A percentile compares a stretch with the other conserved stretches of the same genome.
Conservation (phyloP, 2,113 vertebrate genomes). For the Phycodurus eques region DNA sequence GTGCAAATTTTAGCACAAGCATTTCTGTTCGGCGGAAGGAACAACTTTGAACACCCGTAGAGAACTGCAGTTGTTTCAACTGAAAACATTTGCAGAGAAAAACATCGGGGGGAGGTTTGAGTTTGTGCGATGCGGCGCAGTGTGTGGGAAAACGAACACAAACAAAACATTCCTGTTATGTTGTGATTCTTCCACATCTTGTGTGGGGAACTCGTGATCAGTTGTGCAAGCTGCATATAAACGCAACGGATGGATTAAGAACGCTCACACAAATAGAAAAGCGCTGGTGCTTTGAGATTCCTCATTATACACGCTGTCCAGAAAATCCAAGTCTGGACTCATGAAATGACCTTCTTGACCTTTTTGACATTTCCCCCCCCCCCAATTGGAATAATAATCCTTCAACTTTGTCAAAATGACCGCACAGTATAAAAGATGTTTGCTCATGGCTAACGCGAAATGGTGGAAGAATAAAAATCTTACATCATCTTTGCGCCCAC, state of each 20-base stretch:
- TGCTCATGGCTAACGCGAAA: not conserved
- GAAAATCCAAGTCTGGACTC: not conserved
- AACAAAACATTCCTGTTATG: constrained; percentile 31
- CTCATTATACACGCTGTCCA: not conserved
- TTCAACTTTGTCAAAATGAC: not conserved
- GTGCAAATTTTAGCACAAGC: too few species aligned
- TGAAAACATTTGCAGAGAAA: not conserved
- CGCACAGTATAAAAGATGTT: too few species aligned
- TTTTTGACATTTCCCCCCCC: not conserved
- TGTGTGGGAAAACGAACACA: constrained; percentile 14
- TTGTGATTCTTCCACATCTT: constrained; percentile 53
- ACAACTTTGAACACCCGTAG: too few species aligned
- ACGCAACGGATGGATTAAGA: constrained; percentile 34
- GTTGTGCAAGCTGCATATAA: constrained; percentile 36
- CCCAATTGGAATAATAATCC: not conserved
- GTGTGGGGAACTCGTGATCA: constrained; percentile 68
- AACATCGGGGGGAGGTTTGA: not conserved
- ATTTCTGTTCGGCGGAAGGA: too few species aligned
- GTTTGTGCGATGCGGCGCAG: constrained; percentile 17
- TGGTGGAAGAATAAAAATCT: not conserved
- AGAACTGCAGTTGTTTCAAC: too few species aligned
- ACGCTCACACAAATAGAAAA: constrained; percentile 2
- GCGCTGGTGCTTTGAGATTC: not conserved
- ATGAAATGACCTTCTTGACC: not conserved
- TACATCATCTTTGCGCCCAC: not conserved